These are phyloP conservation scores for Oriolus oriolus DNA, from an alignment of 2,113 vertebrate genomes.

Conservation along the genomic window DNA sequence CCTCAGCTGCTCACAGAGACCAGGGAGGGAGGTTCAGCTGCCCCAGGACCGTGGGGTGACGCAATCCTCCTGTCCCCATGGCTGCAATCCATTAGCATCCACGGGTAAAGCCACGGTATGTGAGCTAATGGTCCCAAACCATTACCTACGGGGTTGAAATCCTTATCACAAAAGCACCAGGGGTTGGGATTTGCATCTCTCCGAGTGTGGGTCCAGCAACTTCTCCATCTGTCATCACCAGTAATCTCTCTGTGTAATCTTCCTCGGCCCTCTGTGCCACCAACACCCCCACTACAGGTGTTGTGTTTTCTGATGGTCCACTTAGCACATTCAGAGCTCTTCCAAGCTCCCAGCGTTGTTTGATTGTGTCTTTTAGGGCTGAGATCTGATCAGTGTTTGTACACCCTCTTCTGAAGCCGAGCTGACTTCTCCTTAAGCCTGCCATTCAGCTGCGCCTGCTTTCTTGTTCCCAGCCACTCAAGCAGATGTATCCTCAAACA, in stretches of 20 bases:
- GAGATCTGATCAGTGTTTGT: conserved; percentile 27
- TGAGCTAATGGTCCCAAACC: conserved; percentile 29
- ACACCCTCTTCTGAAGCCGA: conserved; percentile 10
- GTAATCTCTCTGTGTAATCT: conserved; percentile 4
- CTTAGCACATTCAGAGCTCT: conserved; percentile 36
- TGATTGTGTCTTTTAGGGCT: conserved; percentile 14
- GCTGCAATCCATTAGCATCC: not conserved
- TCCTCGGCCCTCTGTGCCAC: not conserved
- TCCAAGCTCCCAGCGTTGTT: not conserved
- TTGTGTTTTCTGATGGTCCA: conserved; percentile 30
- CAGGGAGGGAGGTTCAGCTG: fast-evolving
- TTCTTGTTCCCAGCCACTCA: conserved; percentile 45
- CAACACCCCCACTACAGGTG: not conserved
- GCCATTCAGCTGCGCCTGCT: not conserved
- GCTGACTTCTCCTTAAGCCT: conserved; percentile 27
- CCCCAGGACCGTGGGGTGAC: not conserved
- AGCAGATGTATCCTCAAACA: conserved; percentile 36
- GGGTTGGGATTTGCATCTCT: not conserved
- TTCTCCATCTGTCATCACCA: not conserved
- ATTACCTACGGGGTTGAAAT: not conserved
- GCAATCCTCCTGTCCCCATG: not conserved
- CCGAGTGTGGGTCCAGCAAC: not conserved
- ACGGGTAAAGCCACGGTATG: not conserved
- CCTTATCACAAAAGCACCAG: not conserved
- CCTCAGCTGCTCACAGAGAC: not conserved